Evolutionary conservation across 1,140 invertebrate species (phyloP), one percentile per base, ranked within the genome.

Genomic region (Chymomyza costata): DNA sequence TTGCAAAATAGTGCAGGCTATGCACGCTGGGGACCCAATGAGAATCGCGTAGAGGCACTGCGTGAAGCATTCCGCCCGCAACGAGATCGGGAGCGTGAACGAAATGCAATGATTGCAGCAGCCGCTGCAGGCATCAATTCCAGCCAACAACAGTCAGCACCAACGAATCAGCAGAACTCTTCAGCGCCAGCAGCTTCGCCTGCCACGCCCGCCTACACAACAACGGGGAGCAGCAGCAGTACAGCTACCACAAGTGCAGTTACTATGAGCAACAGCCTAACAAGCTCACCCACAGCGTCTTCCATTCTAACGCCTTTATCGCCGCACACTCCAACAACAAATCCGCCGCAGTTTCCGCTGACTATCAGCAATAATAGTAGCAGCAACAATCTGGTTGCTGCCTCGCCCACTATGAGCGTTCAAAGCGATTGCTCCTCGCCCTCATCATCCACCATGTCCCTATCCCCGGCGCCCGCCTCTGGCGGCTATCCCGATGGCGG

Each of bases 1-100:
- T 87, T 98, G 31, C 96, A 98, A 88, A 98, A 98, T 86, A 92
- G 94, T 60, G 91, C 94, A 1, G 97, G 97, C 1, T 91, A 90
- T 84, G 89, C 92, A 6, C 89, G 92, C 48, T 98, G 96, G 96
- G 93, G 93, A 32, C 95, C 95, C 35, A 96, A 94, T 1, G 93
- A 96, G 62, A 94, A 96, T 64, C 88, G 94, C 59, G 92, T 98
- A 0, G 93, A 96, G 71, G 90, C 93, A 2, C 86, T 97, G 17
- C 85, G 95, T 34, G 95, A 97, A 86, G 92, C 95, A 1, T 96
- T 94, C 87, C 83, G 94, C 64, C 94, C 94, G 1, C 93, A 93
- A 1, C 85, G 91, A 10, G 93, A 94, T 86, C 84, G 92, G 21
- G 93, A 94, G 86, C 87, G 94, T 34, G 93, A 95, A 48, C 69